phyloP scores from a whole-genome alignment of 1,140 invertebrate species.

The Diuraphis noxia region DNA sequence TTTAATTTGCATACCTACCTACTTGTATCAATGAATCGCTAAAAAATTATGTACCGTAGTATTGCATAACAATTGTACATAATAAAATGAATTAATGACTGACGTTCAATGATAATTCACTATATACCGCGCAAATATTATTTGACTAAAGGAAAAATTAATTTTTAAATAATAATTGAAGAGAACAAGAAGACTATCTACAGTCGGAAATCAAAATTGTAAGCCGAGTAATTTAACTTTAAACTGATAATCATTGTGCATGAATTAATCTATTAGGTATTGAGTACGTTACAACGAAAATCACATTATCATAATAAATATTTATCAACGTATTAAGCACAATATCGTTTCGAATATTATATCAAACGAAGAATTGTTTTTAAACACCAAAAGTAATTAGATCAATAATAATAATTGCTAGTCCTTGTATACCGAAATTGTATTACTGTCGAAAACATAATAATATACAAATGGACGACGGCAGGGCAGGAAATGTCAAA shows the following conservation, averaged over 20 bases:
- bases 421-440: neutral
- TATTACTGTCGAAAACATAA: neutral
- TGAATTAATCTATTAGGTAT: neutral
- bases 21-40: neutral
- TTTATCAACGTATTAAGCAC: neutral
- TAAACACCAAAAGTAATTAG: neutral
- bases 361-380: neutral
- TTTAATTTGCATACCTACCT: neutral
- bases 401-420: neutral
- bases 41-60: neutral
- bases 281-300: neutral
- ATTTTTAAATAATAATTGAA: neutral
- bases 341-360: neutral
- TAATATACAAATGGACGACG: neutral
- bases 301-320: neutral
- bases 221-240: neutral
- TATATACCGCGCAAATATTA: neutral
- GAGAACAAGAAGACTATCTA: neutral
- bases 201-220: neutral
- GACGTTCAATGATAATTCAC: neutral
- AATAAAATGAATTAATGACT: neutral
- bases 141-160: neutral
- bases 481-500: conserved; percentile 4
- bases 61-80: neutral
- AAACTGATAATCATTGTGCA: neutral